Conservation (phyloP, 2,797 vertebrate genomes). For the Aulostomus chinensis region DNA sequence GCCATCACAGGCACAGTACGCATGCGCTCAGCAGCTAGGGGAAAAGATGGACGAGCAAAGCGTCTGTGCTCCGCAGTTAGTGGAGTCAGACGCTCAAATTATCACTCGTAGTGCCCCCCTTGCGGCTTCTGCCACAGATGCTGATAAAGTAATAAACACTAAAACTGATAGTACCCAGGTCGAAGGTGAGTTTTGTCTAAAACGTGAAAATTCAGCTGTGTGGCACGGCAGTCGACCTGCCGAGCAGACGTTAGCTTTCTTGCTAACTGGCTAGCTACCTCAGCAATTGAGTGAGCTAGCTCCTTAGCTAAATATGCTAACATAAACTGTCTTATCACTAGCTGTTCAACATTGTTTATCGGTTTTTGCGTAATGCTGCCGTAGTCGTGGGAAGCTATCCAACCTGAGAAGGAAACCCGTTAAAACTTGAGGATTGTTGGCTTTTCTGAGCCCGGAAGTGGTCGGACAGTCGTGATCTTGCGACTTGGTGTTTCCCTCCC, state of each 20-base stretch:
- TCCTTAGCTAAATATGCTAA: conserved; percentile 38
- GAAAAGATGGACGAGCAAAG: conserved; percentile 67
- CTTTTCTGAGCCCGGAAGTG: too few species aligned
- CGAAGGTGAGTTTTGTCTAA: conserved; percentile 83
- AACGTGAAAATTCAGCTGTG: conserved; percentile 53
- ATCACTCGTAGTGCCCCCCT: conserved; percentile 54
- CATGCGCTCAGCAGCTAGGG: conserved; percentile 18
- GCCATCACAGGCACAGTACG: conserved; percentile 9
- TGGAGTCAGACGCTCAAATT: conserved; percentile 72
- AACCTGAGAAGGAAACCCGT: too few species aligned
- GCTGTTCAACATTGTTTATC: too few species aligned
- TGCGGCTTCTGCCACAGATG: conserved; percentile 71
- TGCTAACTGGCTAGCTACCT: conserved; percentile 57
- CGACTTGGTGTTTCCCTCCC: too few species aligned
- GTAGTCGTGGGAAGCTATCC: too few species aligned
- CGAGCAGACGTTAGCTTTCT: conserved; percentile 50
- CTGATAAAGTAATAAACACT: conserved; percentile 84
- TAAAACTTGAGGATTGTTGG: too few species aligned
- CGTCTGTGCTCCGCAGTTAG: conserved; percentile 68
- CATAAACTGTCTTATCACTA: conserved; percentile 4
- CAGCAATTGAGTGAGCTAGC: conserved; percentile 38
- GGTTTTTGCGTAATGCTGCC: too few species aligned
- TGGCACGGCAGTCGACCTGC: conserved; percentile 27
- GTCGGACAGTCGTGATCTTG: too few species aligned
- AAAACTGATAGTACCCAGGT: conserved; percentile 78